Percentiles rank a stretch among this genome's conserved stretches.
These are phyloP conservation scores for Agrotis clavis DNA, from an alignment of 2,888 invertebrate species.

Conservation along the genomic window DNA sequence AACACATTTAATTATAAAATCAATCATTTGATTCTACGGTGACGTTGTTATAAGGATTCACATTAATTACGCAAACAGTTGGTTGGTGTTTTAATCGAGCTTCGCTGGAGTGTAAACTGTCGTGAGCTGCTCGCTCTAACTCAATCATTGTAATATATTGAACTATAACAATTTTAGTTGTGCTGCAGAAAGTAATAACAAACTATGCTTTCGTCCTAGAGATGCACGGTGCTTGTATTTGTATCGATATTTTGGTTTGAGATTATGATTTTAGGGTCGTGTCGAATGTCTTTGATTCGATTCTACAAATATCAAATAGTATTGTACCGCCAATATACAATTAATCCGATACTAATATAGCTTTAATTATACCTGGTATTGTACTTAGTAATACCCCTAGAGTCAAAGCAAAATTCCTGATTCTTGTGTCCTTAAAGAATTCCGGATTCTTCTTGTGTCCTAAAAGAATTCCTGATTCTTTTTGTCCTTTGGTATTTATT, in stretches of 20 bases:
- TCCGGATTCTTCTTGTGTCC: no score
- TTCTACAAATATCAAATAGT: neutral
- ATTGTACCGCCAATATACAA: neutral
- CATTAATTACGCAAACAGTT: conserved; percentile 62
- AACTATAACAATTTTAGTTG: conserved; percentile 50
- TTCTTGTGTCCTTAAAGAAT: no score
- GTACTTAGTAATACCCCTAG: no score
- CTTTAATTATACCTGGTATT: no score
- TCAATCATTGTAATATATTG: conserved; percentile 60
- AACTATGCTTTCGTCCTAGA: conserved; percentile 28
- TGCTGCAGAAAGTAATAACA: conserved; percentile 24
- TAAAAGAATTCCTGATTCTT: no score
- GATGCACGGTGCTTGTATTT: neutral
- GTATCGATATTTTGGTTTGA: neutral
- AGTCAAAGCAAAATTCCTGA: no score
- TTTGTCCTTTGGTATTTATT: neutral
- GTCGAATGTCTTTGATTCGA: neutral
- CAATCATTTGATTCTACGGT: conserved; percentile 52
- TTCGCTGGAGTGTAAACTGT: conserved; percentile 46
- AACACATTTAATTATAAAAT: conserved; percentile 62
- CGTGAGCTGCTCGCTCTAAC: conserved; percentile 38
- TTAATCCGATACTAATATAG: no score
- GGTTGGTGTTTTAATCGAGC: conserved; percentile 55
- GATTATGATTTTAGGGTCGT: neutral
- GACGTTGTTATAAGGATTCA: conserved; percentile 64